Evolutionary conservation across 2,113 vertebrate species (phyloP).

Genomic region (rat (Rattus norvegicus)): DNA sequence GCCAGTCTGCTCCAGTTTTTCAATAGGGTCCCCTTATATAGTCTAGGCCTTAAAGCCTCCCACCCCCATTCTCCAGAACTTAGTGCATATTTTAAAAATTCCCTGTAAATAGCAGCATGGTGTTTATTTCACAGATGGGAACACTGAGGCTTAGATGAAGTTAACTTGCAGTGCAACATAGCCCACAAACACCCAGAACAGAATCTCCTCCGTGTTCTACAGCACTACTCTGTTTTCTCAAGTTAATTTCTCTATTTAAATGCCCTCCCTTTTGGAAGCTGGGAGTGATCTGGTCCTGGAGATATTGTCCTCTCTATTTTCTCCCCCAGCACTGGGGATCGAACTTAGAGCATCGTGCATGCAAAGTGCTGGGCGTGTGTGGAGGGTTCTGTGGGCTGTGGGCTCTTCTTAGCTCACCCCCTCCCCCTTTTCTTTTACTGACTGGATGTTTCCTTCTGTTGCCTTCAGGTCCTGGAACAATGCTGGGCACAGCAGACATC

Average conservation of each 20-base stretch:
- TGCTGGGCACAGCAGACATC: background rate
- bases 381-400: background rate
- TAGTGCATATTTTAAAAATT: background rate
- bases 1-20: background rate
- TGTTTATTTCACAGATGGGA: constrained; percentile 26
- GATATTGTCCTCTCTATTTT: background rate
- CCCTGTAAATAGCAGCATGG: background rate
- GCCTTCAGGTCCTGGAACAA: background rate
- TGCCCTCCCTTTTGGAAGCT: background rate
- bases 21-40: background rate
- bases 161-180: background rate
- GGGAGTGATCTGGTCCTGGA: background rate
- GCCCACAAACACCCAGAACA: background rate
- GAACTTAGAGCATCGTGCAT: background rate
- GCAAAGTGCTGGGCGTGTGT: background rate
- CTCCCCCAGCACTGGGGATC: no score
- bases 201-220: background rate
- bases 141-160: background rate
- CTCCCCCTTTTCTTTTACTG: background rate
- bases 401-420: background rate
- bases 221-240: accelerated
- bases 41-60: background rate
- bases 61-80: background rate
- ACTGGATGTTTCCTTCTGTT: background rate
- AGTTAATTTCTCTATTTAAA: background rate